These are phyloP conservation scores for Athalia cordata DNA, from an alignment of 2,888 invertebrate genomes.

Conservation along the genomic window DNA sequence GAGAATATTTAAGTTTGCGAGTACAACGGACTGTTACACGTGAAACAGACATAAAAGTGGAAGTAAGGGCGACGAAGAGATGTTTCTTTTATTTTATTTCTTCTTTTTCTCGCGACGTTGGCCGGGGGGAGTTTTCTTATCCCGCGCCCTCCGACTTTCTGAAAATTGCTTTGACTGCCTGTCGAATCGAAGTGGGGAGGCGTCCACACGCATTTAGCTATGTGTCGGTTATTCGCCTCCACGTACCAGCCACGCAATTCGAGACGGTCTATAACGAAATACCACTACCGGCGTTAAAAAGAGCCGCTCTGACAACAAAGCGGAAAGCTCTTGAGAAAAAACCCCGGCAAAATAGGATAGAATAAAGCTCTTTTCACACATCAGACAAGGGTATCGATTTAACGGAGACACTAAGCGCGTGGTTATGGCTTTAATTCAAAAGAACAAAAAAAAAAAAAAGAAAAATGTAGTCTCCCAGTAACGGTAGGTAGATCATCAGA, in stretches of 20 bases:
- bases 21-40: too few species aligned
- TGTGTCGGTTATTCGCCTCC: constrained; percentile 17
- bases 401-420: constrained; percentile 47
- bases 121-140: constrained; percentile 9
- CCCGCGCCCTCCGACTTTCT: constrained; percentile 22
- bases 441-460: constrained; percentile 9
- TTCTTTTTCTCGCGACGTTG: not conserved
- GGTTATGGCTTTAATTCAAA: constrained; percentile 18
- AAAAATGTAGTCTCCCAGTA: not conserved
- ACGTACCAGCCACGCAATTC: constrained; percentile 34
- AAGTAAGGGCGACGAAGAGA: not conserved
- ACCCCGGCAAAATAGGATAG: constrained; percentile 37
- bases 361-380: constrained; percentile 40
- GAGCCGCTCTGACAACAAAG: constrained; percentile 41
- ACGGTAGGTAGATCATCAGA: not conserved
- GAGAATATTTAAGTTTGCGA: too few species aligned
- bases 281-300: constrained; percentile 33
- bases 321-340: constrained; percentile 40
- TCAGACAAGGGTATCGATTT: constrained; percentile 64
- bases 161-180: constrained; percentile 42
- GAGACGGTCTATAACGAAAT: constrained; percentile 39
- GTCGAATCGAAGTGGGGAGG: constrained; percentile 15
- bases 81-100: not conserved
- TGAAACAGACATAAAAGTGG: too few species aligned
- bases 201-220: constrained; percentile 7